Percentiles rank a stretch among this genome's conserved stretches.
Conservation (phyloP, 2,888 invertebrate species). For the Eutolmus rufibarbis region DNA sequence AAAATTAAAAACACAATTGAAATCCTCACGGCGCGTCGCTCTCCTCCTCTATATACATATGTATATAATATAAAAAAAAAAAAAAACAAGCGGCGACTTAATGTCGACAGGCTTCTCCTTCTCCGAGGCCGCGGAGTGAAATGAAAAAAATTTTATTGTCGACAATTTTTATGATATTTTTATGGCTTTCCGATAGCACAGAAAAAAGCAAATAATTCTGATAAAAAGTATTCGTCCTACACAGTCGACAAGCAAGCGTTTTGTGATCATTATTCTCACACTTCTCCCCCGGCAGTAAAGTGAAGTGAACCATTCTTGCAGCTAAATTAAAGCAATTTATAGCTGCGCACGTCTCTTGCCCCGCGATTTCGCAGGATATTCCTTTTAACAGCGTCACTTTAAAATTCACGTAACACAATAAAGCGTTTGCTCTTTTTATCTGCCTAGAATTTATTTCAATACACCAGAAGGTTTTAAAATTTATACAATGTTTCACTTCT, state of each 20-base stretch:
- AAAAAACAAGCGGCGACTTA: neutral
- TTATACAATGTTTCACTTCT: neutral
- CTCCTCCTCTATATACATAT: neutral
- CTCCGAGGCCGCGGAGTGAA: neutral
- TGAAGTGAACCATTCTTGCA: neutral
- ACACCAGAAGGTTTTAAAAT: neutral
- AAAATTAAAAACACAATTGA: conserved; percentile 4
- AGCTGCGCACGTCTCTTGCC: neutral
- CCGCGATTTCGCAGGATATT: neutral
- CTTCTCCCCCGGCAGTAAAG: neutral
- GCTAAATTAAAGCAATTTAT: conserved; percentile 7
- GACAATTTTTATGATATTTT: conserved; percentile 35
- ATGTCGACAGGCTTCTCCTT: neutral
- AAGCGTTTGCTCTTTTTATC: neutral
- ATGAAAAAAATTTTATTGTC: conserved; percentile 27
- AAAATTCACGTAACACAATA: neutral
- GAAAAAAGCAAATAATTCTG: conserved; percentile 17
- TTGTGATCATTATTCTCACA: conserved; percentile 9
- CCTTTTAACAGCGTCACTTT: neutral
- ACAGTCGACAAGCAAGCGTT: neutral
- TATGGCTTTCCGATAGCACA: conserved; percentile 29
- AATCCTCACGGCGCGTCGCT: neutral
- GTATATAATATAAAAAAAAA: neutral
- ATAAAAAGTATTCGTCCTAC: neutral
- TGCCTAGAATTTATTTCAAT: neutral